Evolutionary conservation across 2,797 vertebrate species (phyloP).

Genomic region (Poecilia velifera): DNA sequence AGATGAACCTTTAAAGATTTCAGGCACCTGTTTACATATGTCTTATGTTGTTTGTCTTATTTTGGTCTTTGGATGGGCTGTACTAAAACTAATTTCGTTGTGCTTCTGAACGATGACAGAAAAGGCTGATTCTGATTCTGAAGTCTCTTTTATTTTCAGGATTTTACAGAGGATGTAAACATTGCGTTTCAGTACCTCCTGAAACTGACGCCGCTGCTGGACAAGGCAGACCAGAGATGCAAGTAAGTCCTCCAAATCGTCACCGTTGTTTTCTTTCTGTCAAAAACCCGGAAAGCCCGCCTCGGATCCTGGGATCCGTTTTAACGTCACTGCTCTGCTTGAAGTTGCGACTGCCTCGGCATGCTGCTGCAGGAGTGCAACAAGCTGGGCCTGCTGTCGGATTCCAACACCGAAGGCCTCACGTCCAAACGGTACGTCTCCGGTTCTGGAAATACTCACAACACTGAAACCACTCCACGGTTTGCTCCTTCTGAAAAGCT

Average conservation of each 20-base stretch:
- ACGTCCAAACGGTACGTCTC: conserved; percentile 87
- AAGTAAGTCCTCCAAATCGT: conserved; percentile 82
- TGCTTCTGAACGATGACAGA: too few species aligned
- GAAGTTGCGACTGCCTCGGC: conserved; percentile 92
- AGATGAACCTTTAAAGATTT: background rate
- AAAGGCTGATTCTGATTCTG: too few species aligned
- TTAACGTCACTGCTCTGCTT: conserved; percentile 28
- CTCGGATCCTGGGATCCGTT: background rate
- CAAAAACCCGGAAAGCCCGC: background rate
- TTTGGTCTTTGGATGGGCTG: background rate
- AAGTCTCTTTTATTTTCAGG: conserved; percentile 73
- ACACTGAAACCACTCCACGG: background rate
- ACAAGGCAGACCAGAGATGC: conserved; percentile 98
- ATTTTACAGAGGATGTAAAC: conserved; percentile 95
- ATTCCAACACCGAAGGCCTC: conserved; percentile 86
- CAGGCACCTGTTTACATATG: background rate
- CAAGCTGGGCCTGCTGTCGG: conserved; percentile 93
- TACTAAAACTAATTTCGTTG: too few species aligned
- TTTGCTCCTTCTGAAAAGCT: background rate
- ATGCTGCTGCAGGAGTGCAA: conserved; percentile 95
- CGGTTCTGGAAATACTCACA: background rate
- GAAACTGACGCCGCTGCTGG: conserved; percentile 93
- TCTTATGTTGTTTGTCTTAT: background rate
- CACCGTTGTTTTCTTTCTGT: background rate
- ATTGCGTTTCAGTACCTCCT: conserved; percentile 92